Evolutionary conservation across 1,140 invertebrate genomes (phyloP).

Genomic region (Psix sp.): DNA sequence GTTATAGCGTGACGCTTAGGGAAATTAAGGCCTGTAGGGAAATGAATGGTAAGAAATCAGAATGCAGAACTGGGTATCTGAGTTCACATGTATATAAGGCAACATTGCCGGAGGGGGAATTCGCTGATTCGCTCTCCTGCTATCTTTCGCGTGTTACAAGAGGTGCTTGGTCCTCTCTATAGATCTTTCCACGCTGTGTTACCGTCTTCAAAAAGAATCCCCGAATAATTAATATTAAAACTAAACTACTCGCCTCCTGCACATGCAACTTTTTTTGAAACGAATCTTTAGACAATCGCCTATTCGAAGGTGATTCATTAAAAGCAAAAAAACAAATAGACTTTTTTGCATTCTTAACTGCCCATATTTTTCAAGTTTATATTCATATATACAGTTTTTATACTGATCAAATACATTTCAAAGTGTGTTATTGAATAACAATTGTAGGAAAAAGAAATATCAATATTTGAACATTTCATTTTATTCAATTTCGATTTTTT

Average conservation of each 20-base stretch:
- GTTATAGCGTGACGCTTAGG: constrained; percentile 9
- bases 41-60: constrained; percentile 13
- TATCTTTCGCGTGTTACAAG: constrained; percentile 53
- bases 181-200: constrained; percentile 47
- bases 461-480: too few relatives aligned
- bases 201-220: constrained; percentile 29
- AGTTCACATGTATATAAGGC: constrained; percentile 26
- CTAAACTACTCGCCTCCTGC: too few relatives aligned
- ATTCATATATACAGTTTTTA: too few relatives aligned
- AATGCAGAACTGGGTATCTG: constrained; percentile 37
- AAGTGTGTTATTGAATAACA: too few relatives aligned
- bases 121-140: constrained; percentile 55
- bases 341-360: too few relatives aligned
- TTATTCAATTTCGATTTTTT: too few relatives aligned
- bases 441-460: too few relatives aligned
- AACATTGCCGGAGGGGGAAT: constrained; percentile 41
- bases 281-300: constrained; percentile 25
- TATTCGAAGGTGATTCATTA: constrained; percentile 2
- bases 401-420: too few relatives aligned
- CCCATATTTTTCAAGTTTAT: too few relatives aligned
- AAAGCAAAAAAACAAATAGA: background rate
- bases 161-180: constrained; percentile 50
- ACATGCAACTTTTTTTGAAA: constrained; percentile 1
- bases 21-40: constrained; percentile 20
- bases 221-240: constrained; percentile 42